A percentile compares a stretch with the other conserved stretches of the same genome.
These are phyloP conservation scores for Montifringilla adamsi DNA, from an alignment of 2,113 vertebrate species.

Conservation along the genomic window DNA sequence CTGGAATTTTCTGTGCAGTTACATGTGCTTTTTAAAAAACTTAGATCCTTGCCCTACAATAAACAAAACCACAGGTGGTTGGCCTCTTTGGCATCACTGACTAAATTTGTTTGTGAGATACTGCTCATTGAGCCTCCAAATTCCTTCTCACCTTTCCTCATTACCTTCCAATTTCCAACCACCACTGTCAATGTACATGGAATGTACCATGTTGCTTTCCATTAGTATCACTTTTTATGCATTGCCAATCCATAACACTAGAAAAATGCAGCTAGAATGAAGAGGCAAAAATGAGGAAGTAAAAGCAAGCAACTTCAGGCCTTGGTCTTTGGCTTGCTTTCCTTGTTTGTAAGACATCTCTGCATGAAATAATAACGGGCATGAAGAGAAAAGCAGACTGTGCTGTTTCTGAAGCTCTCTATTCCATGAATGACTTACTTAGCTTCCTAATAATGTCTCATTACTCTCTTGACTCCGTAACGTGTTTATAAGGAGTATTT, in stretches of 20 bases:
- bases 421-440: background rate
- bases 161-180: background rate
- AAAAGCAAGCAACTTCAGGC: background rate
- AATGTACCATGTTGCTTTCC: background rate
- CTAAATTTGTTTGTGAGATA: background rate
- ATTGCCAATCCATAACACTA: background rate
- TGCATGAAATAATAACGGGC: background rate
- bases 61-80: background rate
- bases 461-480: background rate
- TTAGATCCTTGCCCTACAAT: background rate
- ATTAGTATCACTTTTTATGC: background rate
- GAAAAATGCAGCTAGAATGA: background rate
- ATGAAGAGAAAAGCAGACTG: background rate
- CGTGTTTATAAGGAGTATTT: background rate
- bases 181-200: background rate
- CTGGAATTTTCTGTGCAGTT: background rate
- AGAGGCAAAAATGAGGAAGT: background rate
- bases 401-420: background rate
- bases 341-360: background rate
- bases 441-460: background rate
- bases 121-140: background rate
- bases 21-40: background rate
- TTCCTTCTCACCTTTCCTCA: background rate
- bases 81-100: background rate
- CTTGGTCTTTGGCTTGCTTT: background rate